These are phyloP conservation scores for Brachyhypopomus gauderio DNA, from an alignment of 2,113 vertebrate species.

Conservation along the genomic window DNA sequence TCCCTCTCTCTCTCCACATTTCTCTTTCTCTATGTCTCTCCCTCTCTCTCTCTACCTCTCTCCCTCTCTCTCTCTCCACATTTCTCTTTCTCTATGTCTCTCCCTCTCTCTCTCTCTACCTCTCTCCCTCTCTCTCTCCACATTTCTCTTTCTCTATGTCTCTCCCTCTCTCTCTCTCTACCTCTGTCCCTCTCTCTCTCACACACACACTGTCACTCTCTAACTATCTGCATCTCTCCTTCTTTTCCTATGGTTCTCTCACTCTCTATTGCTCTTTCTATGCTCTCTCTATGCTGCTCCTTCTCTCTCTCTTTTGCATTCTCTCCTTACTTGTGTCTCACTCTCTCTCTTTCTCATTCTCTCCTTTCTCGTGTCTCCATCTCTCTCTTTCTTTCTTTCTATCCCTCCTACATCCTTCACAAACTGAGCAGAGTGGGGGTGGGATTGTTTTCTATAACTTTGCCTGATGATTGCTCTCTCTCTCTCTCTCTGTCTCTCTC, in stretches of 20 bases:
- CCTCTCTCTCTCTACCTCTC: neutral
- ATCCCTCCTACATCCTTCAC: neutral
- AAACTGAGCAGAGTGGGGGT: conserved; percentile 22
- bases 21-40: conserved; percentile 4
- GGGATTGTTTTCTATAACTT: conserved; percentile 28
- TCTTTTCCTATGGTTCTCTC: too few species aligned
- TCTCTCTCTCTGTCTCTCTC: too few species aligned
- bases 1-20: neutral
- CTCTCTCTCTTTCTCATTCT: too few species aligned
- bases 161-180: neutral
- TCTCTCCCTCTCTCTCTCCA: too few species aligned
- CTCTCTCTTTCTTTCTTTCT: neutral
- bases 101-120: neutral
- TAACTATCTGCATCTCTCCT: neutral
- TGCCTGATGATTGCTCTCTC: conserved; percentile 10
- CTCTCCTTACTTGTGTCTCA: too few species aligned
- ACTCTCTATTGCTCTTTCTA: too few species aligned
- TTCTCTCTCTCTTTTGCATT: too few species aligned
- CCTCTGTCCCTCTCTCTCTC: neutral
- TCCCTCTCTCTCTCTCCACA: neutral
- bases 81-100: conserved; percentile 8
- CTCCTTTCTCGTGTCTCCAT: neutral
- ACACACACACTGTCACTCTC: neutral
- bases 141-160: conserved; percentile 7
- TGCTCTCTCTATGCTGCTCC: too few species aligned